Conservation (phyloP, 2,888 invertebrate genomes). For the Cheilosia impressa region DNA sequence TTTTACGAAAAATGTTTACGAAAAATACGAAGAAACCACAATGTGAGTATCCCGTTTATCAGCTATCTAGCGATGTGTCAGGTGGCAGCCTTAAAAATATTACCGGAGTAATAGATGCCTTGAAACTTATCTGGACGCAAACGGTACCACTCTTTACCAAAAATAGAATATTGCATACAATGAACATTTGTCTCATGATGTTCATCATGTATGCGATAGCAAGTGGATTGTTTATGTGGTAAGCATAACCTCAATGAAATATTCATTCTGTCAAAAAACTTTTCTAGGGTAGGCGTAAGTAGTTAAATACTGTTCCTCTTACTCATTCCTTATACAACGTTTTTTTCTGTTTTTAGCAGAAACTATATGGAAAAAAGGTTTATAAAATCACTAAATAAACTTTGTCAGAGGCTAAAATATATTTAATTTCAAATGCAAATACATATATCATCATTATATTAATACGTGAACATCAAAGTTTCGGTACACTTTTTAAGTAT, state of each 20-base stretch:
- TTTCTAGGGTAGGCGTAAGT: too few relatives aligned
- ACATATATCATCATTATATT: too few relatives aligned
- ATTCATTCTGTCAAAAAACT: too few relatives aligned
- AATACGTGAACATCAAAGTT: too few relatives aligned
- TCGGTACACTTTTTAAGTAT: too few relatives aligned
- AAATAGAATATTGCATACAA: background rate
- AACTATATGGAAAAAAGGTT: too few relatives aligned
- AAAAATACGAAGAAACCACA: conserved; percentile 83
- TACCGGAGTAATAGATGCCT: background rate
- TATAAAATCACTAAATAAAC: too few relatives aligned
- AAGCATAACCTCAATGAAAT: background rate
- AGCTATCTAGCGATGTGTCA: conserved; percentile 76
- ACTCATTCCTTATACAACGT: too few relatives aligned
- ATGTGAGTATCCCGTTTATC: conserved; percentile 84
- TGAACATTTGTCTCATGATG: conserved; percentile 1
- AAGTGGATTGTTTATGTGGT: conserved; percentile 5
- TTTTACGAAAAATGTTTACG: conserved; percentile 86
- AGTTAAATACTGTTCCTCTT: too few relatives aligned
- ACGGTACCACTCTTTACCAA: background rate
- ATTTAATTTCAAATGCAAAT: too few relatives aligned
- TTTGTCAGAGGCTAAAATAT: too few relatives aligned
- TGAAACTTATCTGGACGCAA: background rate
- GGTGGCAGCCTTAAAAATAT: conserved; percentile 80
- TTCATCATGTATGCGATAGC: background rate
- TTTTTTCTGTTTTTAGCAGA: too few relatives aligned